Base-by-base conservation (phyloP, 1,140 invertebrate genomes). In the Sarcophaga peregrina region DNA sequence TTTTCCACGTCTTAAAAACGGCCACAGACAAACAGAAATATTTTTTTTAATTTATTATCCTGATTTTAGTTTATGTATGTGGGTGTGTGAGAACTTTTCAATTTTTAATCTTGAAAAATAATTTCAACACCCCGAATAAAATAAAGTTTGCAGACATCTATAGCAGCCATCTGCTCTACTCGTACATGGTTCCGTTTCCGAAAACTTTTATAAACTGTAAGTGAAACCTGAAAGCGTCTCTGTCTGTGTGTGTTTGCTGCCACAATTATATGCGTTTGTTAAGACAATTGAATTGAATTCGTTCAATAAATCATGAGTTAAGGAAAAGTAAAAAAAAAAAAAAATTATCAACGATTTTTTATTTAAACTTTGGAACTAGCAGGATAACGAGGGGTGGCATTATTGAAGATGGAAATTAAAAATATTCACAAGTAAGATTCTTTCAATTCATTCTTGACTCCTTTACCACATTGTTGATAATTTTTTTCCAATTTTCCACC, bases 281-380 rank as follows among this genome's bases (percentile, higher is more conserved):
- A 78, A 50, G 17, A 50, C 17, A 78, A 78, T 50, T 47, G 75
- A 78, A 78, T 37, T 20, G 48, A 78, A 78, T 78, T 78, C 25
- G 25, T 37, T 37, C 20, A 78, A 78, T 78, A 78, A 78, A 78
- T 78, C 75, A 78, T 78, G 75, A 52, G 47, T 78, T 78, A 78
- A 78, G 50, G 25, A 78, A 78, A 11, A n/a, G n/a, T n/a, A n/a
- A n/a, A n/a, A n/a, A n/a, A n/a, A n/a, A n/a, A n/a, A n/a, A n/a
- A n/a, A n/a, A n/a, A n/a, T n/a, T 50, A 3, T 78, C 75, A 78
- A 20, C 17, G 75, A 78, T 78, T 78, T 78, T 20, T 78, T 7
- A 17, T 78, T 10, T 25, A 46, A 47, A 15, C 50, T 8, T 78
- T 25, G 9, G n/a, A 52, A 78, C 47, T 52, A 25, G 17, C 52